Percentiles rank a stretch among this genome's conserved stretches.
Conservation (phyloP, 2,113 vertebrate genomes). For the Galbula dea region DNA sequence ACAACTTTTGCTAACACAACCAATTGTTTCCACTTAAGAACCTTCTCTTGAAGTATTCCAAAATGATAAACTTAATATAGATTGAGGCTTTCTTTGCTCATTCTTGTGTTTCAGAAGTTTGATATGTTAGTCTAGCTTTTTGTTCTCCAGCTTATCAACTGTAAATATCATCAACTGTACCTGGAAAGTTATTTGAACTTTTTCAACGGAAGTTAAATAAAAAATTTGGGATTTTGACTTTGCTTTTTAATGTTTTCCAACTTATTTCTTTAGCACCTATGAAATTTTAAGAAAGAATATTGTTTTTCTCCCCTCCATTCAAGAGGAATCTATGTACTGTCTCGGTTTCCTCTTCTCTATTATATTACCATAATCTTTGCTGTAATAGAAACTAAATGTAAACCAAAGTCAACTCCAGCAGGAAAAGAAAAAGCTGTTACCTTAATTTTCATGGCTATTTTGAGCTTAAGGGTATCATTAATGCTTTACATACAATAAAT, state of each 20-base stretch:
- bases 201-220: background rate
- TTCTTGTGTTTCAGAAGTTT: background rate
- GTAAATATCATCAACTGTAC: background rate
- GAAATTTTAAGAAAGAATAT: background rate
- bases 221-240: background rate
- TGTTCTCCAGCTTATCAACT: background rate
- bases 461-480: background rate
- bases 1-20: background rate
- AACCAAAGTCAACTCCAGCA: background rate
- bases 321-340: background rate
- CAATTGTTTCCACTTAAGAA: background rate
- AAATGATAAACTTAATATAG: background rate
- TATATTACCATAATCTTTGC: background rate
- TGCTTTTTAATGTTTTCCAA: background rate
- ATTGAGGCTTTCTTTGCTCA: background rate
- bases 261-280: background rate
- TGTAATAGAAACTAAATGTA: background rate
- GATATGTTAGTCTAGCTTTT: background rate
- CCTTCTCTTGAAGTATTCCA: background rate
- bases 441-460: background rate
- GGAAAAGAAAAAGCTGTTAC: background rate
- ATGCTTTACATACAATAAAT: background rate
- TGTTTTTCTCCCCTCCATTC: background rate
- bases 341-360: background rate
- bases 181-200: background rate